Evolutionary conservation across 2,113 vertebrate species (phyloP).

Genomic region (Mus pahari): DNA sequence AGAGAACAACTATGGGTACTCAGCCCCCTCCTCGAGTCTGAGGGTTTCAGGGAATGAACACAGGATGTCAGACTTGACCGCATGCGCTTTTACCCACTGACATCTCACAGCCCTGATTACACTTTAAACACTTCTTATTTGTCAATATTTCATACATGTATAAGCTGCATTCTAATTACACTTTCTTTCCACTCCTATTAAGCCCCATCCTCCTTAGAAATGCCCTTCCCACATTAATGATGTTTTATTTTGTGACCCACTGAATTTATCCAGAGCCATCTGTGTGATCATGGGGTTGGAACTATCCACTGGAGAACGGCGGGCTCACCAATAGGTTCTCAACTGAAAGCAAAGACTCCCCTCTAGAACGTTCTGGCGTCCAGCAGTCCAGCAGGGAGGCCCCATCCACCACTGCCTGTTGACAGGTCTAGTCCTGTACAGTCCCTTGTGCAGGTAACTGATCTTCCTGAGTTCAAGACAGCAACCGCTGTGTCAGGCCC

Average conservation of each 20-base stretch:
- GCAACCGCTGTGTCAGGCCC: neutral
- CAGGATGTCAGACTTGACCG: neutral
- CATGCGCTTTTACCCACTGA: neutral
- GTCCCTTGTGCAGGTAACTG: neutral
- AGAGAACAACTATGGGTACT: neutral
- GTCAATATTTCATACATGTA: neutral
- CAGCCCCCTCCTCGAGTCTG: neutral
- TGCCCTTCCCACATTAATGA: neutral
- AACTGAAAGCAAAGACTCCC: neutral
- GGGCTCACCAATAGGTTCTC: neutral
- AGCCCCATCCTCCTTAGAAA: neutral
- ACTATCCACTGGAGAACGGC: neutral
- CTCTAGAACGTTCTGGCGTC: neutral
- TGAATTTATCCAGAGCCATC: neutral
- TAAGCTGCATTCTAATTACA: neutral
- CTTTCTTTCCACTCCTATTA: neutral
- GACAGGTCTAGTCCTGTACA: neutral
- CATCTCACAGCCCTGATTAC: neutral
- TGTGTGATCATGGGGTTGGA: neutral
- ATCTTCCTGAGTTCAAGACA: neutral
- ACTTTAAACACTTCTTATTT: neutral
- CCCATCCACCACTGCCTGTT: neutral
- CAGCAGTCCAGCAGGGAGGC: neutral
- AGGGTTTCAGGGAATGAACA: neutral
- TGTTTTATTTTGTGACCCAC: neutral